Evolutionary conservation across 2,888 invertebrate species (phyloP), one percentile per base, ranked within the genome.

Genomic region (Parasteatoda lunata): DNA sequence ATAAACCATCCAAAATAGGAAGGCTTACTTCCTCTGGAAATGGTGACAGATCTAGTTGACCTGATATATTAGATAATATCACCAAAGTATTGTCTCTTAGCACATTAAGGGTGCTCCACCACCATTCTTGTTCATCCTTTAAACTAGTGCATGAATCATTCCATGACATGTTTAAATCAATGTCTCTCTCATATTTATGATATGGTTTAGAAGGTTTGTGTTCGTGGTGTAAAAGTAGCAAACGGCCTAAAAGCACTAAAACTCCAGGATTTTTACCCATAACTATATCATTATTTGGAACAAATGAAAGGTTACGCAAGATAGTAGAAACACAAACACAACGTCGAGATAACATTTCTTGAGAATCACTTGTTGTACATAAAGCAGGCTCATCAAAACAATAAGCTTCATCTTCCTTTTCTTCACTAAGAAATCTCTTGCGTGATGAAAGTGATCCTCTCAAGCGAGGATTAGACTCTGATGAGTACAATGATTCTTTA

Each of bases 61-160:
- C 98, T 83, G 97, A 95, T 91, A 99, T 96, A 93, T 99, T 99
- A 78, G 98, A 96, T 92, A 97, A 94, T 92, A 97, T 96, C 82
- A 99, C 98, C 90, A 99, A 94, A 91, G 97, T 96, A 93, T 99
- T 98, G 93, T 99, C 99, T 88, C 99, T 94, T 90, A 99, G 94
- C 92, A 96, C 95, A 91, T 96, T 95, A 89, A 98, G 93, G 92
- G 96, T 96, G 91, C 97, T 97, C 97, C 98, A 98, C 97, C 97
- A 93, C 93, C 93, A 93, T 80, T 89, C 90, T 68, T 84, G 76
- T 51, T 86, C 88, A 54, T 78, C 86, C 52, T 80, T 95, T 90
- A 97, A 93, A 90, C 95, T 95, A 90, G 96, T 96, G 92, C 97
- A 97, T 89, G 96, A 96, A 64, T 90, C 90, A 52, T 78, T 75